phyloP scores from a whole-genome alignment of 2,888 invertebrate species.

The Nasonovia ribisnigri region DNA sequence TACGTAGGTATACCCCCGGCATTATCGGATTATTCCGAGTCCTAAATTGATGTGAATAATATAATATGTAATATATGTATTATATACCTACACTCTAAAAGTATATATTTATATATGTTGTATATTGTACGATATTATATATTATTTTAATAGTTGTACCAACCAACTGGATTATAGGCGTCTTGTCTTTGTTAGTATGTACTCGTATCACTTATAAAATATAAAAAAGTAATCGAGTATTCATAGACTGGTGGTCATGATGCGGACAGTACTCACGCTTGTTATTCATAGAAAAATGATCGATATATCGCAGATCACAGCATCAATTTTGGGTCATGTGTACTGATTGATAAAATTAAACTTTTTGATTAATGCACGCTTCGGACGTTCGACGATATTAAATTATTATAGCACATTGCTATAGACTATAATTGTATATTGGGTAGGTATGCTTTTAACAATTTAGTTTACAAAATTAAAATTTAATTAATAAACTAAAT shows the following conservation, averaged over 20 bases:
- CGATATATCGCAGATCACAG: neutral
- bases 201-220: neutral
- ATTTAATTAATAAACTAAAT: neutral
- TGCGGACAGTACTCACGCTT: neutral
- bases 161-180: neutral
- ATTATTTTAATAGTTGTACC: neutral
- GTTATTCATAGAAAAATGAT: neutral
- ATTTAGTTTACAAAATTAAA: neutral
- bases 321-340: neutral
- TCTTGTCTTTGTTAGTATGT: neutral
- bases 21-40: constrained; percentile 24
- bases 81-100: neutral
- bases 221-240: neutral
- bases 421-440: neutral
- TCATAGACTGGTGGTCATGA: neutral
- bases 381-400: too few species aligned
- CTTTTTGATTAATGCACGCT: neutral
- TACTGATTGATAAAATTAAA: neutral
- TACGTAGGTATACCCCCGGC: constrained; percentile 11
- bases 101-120: neutral
- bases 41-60: neutral
- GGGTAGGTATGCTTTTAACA: too few species aligned
- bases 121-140: neutral
- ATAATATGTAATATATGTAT: neutral
- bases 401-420: neutral